Base-by-base conservation (phyloP, 2,888 invertebrate species). In the Drosophila limbata region DNA sequence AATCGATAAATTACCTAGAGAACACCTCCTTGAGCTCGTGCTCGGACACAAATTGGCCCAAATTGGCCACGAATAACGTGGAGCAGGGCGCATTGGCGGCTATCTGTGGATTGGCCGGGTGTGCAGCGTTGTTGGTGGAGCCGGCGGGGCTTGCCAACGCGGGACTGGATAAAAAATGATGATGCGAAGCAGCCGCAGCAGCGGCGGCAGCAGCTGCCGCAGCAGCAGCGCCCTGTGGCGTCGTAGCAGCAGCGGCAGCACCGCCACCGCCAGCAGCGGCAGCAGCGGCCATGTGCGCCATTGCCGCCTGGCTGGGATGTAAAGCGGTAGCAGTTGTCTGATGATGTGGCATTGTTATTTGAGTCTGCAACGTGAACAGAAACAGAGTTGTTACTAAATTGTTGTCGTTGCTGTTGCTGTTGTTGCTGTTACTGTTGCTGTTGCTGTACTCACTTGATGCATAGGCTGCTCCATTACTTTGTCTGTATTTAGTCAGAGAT, bases 21-120 rank as follows among this genome's bases (percentile, higher is more conserved):
- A 99, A 98, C 92, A 99, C 96, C 94, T 98, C 98, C 94, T 98
- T 98, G 88, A 99, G 96, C 93, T 99, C 99, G 92, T 99, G 98
- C 94, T 99, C 99, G 84, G 98, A 98, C 91, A 98, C 98, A 93
- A 97, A 98, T 93, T 98, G 98, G 85, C 99, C 98, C 92, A 99
- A 95, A 94, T 99, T 99, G 91, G 99, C 99, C 92, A 99, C 98
- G 94, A 99, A 99, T 84, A 99, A 96, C 84, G 99, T 99, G 90
- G 98, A 98, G 94, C 98, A 98, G 88, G 98, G 98, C 86, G 97
- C 96, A 92, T 97, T 96, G 60, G 94, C 93, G 88, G 94, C 94
- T 81, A 93, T 93, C 72, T 94, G 93, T 84, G 94, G 93, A 79
- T 92, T 92, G 63, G 86, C 86, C 73, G 91, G 88, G 77, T 91